Evolutionary conservation across 2,113 vertebrate genomes (phyloP), one percentile per base, ranked within the genome.

Genomic region (Scalopus aquaticus): DNA sequence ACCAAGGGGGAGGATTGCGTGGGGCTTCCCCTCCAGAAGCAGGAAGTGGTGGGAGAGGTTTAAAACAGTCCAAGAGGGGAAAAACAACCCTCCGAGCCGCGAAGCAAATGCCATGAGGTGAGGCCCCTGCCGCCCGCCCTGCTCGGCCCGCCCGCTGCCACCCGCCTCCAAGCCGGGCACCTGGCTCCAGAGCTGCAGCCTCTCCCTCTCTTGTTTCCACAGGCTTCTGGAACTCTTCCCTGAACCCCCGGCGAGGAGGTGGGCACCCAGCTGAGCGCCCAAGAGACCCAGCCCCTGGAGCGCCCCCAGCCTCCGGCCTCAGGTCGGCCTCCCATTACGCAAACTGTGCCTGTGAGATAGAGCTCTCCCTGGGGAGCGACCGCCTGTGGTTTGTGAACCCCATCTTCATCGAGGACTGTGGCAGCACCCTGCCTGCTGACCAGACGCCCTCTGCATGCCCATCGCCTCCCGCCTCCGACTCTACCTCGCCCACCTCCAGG

Each of bases 161-260:
- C 17, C 2, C 3, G 1, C 77, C 9, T 6, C 51, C 74, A 19
- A 24, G 9, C 62, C 0, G 65, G 39, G 1, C 22, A 16, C 42
- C 54, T 10, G 2, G 93, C 37, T 3, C 39, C 1, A 0, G 35
- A 3, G 39, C 95, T 67, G 13, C 30, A 2, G 2, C 79, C 35
- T 86, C 88, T 78, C 13, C 51, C 32, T 46, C 46, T 85, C 60
- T 32, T 80, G 67, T 84, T 46, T 3, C 37, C n/a, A 56, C 97
- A 99, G 99, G 99, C 97, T 99, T 99, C 98, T 99, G 99, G 99
- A 98, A 97, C 49, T 99, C 99, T 6, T 97, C 98, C 1, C 97
- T 99, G 96, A 99, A 99, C 95, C 97, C 95, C 73, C 97, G 64
- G 56, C 79, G 32, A 92, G 83, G 54, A 46, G 49, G 49, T 37